Evolutionary conservation across 2,888 invertebrate genomes (phyloP).

Genomic region (Cephonodes hylas): DNA sequence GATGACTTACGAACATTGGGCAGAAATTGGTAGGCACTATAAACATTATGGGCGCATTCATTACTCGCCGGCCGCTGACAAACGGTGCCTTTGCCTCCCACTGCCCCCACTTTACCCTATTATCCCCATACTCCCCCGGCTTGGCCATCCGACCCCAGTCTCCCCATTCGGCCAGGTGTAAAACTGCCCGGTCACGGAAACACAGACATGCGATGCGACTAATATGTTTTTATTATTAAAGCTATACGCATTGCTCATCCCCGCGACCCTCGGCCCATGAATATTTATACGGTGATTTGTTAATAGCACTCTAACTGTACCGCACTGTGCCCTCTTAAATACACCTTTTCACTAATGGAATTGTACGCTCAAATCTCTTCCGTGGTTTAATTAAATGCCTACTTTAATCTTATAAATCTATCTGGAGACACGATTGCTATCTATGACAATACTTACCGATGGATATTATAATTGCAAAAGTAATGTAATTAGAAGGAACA

Average conservation of each 20-base stretch:
- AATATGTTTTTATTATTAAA: constrained; percentile 80
- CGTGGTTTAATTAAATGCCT: neutral
- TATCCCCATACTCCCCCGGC: constrained; percentile 48
- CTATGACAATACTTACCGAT: too few species aligned
- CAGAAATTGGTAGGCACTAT: constrained; percentile 71
- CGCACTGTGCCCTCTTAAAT: constrained; percentile 18
- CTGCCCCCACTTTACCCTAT: constrained; percentile 49
- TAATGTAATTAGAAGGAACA: too few species aligned
- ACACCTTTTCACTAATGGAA: constrained; percentile 8
- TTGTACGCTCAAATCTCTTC: neutral
- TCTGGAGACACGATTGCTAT: too few species aligned
- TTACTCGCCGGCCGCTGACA: constrained; percentile 78
- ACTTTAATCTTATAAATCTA: neutral
- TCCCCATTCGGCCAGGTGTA: constrained; percentile 73
- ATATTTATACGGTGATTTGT: constrained; percentile 77
- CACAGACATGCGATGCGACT: constrained; percentile 78
- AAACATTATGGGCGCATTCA: constrained; percentile 76
- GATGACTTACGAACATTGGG: constrained; percentile 65
- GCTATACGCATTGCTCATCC: constrained; percentile 67
- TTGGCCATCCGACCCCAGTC: constrained; percentile 47
- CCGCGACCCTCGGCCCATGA: constrained; percentile 50
- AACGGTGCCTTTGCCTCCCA: constrained; percentile 65
- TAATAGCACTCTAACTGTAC: constrained; percentile 41
- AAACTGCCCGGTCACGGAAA: constrained; percentile 79
- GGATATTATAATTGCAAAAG: too few species aligned